Conservation (phyloP, 1,140 invertebrate genomes). For the Camponotus pennsylvanicus region DNA sequence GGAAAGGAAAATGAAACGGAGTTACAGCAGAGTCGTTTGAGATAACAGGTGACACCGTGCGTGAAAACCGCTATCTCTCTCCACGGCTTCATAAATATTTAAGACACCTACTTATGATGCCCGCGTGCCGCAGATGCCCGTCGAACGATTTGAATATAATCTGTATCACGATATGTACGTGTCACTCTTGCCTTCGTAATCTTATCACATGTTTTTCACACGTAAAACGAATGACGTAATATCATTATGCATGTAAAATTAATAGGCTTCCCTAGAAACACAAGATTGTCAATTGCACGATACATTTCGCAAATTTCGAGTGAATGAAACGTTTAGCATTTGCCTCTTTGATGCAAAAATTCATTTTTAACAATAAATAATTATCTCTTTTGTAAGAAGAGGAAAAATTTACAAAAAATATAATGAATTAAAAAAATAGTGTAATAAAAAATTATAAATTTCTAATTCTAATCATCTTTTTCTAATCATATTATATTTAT, state of each 20-base stretch:
- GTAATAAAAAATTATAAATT: too few species aligned
- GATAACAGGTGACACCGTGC: conserved; percentile 65
- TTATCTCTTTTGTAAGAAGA: too few species aligned
- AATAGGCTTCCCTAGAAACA: conserved; percentile 3
- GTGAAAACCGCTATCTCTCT: conserved; percentile 65
- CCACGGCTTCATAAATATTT: conserved; percentile 79
- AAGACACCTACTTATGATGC: conserved; percentile 71
- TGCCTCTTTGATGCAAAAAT: too few species aligned
- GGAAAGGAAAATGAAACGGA: conserved; percentile 27
- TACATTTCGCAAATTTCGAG: too few species aligned
- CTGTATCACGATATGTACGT: conserved; percentile 68
- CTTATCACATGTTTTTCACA: conserved; percentile 80
- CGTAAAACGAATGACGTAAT: conserved; percentile 78
- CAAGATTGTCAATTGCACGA: not conserved
- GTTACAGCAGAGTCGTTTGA: conserved; percentile 47
- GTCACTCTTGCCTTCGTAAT: conserved; percentile 68
- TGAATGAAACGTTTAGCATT: too few species aligned
- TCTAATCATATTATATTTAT: too few species aligned
- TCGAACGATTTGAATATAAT: conserved; percentile 77
- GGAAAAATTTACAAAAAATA: too few species aligned
- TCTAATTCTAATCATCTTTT: too few species aligned
- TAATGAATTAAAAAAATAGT: too few species aligned
- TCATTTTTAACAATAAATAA: too few species aligned
- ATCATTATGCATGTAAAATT: conserved; percentile 52
- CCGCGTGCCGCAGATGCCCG: conserved; percentile 53